Percentiles rank a stretch among this genome's conserved stretches.
Evolutionary conservation across 2,797 vertebrate species (phyloP).

Genomic region (Crenuchus spilurus): DNA sequence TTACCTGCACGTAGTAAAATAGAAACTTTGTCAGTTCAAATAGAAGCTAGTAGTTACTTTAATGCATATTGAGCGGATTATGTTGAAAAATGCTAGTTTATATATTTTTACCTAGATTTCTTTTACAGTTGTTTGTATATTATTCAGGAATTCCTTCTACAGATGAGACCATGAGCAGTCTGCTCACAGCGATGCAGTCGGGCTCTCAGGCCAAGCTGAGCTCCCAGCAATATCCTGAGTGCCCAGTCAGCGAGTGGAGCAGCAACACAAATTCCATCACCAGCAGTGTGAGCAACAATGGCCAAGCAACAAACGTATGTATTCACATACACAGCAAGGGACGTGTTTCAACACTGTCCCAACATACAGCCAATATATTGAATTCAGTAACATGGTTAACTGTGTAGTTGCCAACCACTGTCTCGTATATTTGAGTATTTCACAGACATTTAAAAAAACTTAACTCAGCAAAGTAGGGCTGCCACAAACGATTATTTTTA

Average conservation of each 20-base stretch:
- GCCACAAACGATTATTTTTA: too few relatives aligned
- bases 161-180: conserved; percentile 82
- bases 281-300: conserved; percentile 75
- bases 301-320: conserved; percentile 85
- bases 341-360: not conserved
- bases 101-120: not conserved
- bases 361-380: not conserved
- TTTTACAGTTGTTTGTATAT: not conserved
- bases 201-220: conserved; percentile 77
- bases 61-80: too few relatives aligned
- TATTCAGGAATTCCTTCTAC: conserved; percentile 80
- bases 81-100: too few relatives aligned
- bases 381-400: not conserved
- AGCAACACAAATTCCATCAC: conserved; percentile 75
- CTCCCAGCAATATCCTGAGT: conserved; percentile 83
- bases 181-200: conserved; percentile 81
- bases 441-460: too few relatives aligned
- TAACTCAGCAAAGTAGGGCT: too few relatives aligned
- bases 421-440: too few relatives aligned
- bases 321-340: not conserved
- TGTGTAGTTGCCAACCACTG: not conserved
- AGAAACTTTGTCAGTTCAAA: too few relatives aligned
- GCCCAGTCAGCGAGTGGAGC: conserved; percentile 84
- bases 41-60: too few relatives aligned
- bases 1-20: too few relatives aligned